A percentile compares a stretch with the other conserved stretches of the same genome.
These are phyloP conservation scores for Sympetrum striolatum DNA, from an alignment of 2,888 invertebrate species.

Conservation along the genomic window DNA sequence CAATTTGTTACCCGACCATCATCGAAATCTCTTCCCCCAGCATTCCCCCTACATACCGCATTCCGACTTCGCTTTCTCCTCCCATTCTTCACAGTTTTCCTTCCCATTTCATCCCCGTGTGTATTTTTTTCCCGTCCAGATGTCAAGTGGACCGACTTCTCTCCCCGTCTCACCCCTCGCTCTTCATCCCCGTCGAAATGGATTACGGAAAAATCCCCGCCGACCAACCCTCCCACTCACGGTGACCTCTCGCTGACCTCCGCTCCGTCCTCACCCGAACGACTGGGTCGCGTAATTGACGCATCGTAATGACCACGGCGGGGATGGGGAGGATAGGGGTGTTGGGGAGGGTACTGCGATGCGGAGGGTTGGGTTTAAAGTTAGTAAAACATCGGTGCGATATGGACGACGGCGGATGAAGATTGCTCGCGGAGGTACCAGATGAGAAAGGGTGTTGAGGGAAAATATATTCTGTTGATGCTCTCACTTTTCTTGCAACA, in stretches of 20 bases:
- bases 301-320: constrained; percentile 24
- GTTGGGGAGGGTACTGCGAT: background rate
- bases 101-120: background rate
- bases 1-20: background rate
- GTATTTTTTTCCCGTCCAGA: background rate
- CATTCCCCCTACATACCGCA: background rate
- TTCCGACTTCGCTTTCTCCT: background rate
- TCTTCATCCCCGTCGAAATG: background rate
- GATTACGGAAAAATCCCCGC: background rate
- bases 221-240: background rate
- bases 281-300: constrained; percentile 40
- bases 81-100: background rate
- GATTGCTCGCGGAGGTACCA: background rate
- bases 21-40: background rate
- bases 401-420: background rate
- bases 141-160: background rate
- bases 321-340: background rate
- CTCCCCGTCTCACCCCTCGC: background rate
- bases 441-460: background rate
- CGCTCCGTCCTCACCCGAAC: constrained; percentile 30
- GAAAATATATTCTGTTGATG: background rate
- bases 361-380: background rate
- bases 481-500: background rate
- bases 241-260: constrained; percentile 27
- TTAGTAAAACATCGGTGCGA: background rate